Base-by-base conservation (phyloP, 1,140 invertebrate species). In the Oryzaephilus surinamensis region DNA sequence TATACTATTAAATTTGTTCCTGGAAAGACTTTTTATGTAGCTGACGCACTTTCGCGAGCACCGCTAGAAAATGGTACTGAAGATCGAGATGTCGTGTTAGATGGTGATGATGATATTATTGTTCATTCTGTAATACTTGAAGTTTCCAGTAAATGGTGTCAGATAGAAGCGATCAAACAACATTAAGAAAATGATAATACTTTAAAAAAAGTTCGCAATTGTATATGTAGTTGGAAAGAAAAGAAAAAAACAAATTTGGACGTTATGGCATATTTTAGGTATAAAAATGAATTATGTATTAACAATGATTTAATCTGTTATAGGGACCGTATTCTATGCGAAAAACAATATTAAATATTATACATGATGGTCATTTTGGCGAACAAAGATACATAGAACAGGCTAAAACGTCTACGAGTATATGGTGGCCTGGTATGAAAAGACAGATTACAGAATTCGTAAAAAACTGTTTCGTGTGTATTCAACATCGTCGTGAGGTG, bases 31-130 rank as follows among this genome's bases (percentile, higher is more conserved):
- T 50, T 61, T 29, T 27, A 32, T 19, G 41, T 49, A 19, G 49
- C 51, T 47, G 55, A 63, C 52, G 52, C 50, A 24, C 46, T 54
- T 41, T 50, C 61, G 41, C n/a, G 64, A 46, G 43, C 52, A 10
- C 43, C 27, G n/a, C 4, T 29, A 14, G 27, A 6, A 29, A 14
- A 29, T 6, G n/a, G 4, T n/a, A n/a, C 15, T 4, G 15, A 29
- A 4, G n/a, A 29, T 14, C 11, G 27, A 14, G 27, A 29, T 14
- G n/a, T 29, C n/a, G n/a, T n/a, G n/a, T n/a, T n/a, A n/a, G n/a
- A n/a, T n/a, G n/a, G n/a, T n/a, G n/a, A n/a, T n/a, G n/a, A n/a
- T n/a, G n/a, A n/a, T n/a, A n/a, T n/a, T n/a, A n/a, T 5, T n/a
- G n/a, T 29, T n/a, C 6, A n/a, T 29, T n/a, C 27, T 5, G n/a